A percentile compares a stretch with the other conserved stretches of the same genome.
These are phyloP conservation scores for Porites cylindrica DNA, from an alignment of 92 coral and sea anemone species.

Conservation along the genomic window DNA sequence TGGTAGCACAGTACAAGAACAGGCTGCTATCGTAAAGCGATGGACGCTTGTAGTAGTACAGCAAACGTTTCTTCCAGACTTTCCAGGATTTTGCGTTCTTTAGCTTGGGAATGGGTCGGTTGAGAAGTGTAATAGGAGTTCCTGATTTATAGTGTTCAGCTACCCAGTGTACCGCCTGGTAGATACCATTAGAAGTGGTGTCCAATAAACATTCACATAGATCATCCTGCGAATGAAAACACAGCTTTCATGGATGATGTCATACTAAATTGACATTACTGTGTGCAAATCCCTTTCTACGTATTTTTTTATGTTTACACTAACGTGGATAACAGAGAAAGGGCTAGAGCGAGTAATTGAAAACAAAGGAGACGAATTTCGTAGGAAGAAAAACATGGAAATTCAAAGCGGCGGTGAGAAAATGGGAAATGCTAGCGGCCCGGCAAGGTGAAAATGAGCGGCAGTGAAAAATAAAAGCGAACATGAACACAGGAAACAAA, in stretches of 20 bases:
- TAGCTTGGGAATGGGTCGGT: conserved; percentile 84
- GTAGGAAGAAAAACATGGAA: no score
- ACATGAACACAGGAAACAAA: no score
- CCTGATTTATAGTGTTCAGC: conserved; percentile 84
- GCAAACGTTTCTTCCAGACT: conserved; percentile 77
- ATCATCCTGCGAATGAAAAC: conserved; percentile 42
- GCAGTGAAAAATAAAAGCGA: no score
- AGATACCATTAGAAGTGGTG: conserved; percentile 75
- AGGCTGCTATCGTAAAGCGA: conserved; percentile 75
- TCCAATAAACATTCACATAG: conserved; percentile 79
- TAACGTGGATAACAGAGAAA: no score
- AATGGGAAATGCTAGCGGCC: no score
- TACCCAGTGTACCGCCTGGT: conserved; percentile 87
- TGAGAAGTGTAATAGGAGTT: conserved; percentile 80
- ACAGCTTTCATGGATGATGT: not conserved
- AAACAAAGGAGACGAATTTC: no score
- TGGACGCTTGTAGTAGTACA: conserved; percentile 80
- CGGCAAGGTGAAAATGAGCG: no score
- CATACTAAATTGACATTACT: not conserved
- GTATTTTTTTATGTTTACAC: no score
- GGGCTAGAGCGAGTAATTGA: no score
- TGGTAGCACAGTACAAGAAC: conserved; percentile 84
- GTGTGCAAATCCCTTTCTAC: not conserved
- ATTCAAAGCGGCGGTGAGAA: no score
- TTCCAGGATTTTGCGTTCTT: conserved; percentile 81